Conservation (phyloP, 1,140 invertebrate species). For the Drosophila littoralis region DNA sequence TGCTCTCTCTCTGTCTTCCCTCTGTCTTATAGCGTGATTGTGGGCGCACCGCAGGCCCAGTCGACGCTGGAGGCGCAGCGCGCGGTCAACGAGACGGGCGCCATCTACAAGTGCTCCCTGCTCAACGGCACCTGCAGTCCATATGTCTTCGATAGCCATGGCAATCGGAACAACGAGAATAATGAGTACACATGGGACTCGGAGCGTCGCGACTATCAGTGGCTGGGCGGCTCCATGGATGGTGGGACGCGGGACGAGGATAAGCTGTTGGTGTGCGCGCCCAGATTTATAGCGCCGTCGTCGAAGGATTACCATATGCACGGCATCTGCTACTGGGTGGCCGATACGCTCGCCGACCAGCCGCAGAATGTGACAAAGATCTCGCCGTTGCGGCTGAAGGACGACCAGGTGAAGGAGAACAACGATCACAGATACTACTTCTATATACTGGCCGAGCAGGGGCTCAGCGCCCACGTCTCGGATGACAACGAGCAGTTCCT, state of each 20-base stretch:
- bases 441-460: conserved; percentile 86
- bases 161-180: conserved; percentile 44
- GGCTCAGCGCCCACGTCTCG: conserved; percentile 85
- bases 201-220: conserved; percentile 70
- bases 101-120: conserved; percentile 75
- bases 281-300: conserved; percentile 64
- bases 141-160: conserved; percentile 67
- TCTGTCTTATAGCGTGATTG: conserved; percentile 69
- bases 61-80: conserved; percentile 75
- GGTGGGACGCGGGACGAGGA: conserved; percentile 71
- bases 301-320: conserved; percentile 80
- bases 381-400: conserved; percentile 65
- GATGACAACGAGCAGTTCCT: conserved; percentile 85
- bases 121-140: conserved; percentile 57
- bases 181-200: conserved; percentile 71
- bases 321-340: conserved; percentile 85
- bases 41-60: conserved; percentile 81
- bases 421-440: conserved; percentile 69
- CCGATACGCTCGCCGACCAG: conserved; percentile 60
- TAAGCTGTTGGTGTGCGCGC: conserved; percentile 78
- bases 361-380: conserved; percentile 66
- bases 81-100: conserved; percentile 78
- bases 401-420: conserved; percentile 50
- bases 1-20: background rate
- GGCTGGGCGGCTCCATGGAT: conserved; percentile 82